These are phyloP conservation scores for Megalops atlanticus DNA, from an alignment of 2,113 vertebrate species.

Conservation along the genomic window DNA sequence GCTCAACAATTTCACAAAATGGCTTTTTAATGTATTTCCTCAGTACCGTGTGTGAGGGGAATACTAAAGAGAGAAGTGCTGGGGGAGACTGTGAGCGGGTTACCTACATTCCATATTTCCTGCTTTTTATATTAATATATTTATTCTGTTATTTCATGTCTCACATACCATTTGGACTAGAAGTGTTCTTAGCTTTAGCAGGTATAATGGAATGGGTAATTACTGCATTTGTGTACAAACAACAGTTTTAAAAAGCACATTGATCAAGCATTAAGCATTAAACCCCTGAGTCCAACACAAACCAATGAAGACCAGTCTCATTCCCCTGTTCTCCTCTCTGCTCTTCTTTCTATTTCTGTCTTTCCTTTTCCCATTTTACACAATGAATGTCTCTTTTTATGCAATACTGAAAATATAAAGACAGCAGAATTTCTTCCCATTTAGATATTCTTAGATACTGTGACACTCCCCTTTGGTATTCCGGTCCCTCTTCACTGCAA, in stretches of 20 bases:
- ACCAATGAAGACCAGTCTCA: not conserved
- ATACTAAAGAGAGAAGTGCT: not conserved
- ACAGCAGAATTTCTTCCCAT: not conserved
- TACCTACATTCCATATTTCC: not conserved
- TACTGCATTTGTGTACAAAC: too few relatives aligned
- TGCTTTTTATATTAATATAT: not conserved
- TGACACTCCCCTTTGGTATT: not conserved
- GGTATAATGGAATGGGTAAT: not conserved
- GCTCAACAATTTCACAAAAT: not conserved
- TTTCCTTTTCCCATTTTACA: too few relatives aligned
- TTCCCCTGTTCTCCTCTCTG: constrained; percentile 9
- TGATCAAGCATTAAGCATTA: not conserved
- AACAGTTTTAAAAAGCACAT: too few relatives aligned
- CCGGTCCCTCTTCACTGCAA: not conserved
- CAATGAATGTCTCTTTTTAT: too few relatives aligned
- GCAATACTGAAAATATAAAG: not conserved
- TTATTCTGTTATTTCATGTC: not conserved
- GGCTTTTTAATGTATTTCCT: constrained; percentile 3
- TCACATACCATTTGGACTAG: not conserved
- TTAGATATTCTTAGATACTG: not conserved
- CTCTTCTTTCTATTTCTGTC: not conserved
- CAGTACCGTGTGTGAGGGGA: not conserved
- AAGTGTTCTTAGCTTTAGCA: not conserved
- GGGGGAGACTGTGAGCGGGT: not conserved
- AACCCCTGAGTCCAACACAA: not conserved